Base-by-base conservation (phyloP, 2,797 vertebrate species). In the Poeciliopsis presidionis region DNA sequence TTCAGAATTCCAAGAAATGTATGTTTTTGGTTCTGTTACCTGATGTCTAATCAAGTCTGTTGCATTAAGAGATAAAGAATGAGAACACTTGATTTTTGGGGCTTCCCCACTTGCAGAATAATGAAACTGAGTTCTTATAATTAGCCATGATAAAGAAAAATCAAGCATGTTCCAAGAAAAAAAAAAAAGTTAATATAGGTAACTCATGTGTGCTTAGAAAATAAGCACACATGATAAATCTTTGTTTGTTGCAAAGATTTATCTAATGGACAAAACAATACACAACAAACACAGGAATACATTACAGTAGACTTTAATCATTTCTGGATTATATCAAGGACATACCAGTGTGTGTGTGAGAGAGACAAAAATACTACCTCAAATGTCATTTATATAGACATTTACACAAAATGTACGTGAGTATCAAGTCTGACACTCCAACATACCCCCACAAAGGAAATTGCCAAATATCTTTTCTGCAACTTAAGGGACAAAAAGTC, bases 401-500 rank as follows among this genome's bases (percentile, higher is more conserved):
- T 65, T 13, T 71, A 72, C 49, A 73, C 5, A 46, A 46, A 41
- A 39, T 61, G 14, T 73, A 28, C 25, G 46, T 25, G 18, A 74
- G 74, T n/a, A 71, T 75, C 74, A 84, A 51, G 22, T 22, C 30
- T n/a, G 2, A 82, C 20, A 63, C 20, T n/a, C 8, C 14, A 78
- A 39, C n/a, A 63, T 33, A 53, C 28, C 33, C 13, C 36, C 4
- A 30, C 7, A 81, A 6, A 80, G 63, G 2, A 73, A 74, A 72
- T 0, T 33, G 5, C 18, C 71, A 25, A 41, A 22, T 67, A 71
- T 76, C 5, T 33, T 47, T 39, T 57, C 57, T 72, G 33, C 36
- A 81, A 73, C 55, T 55, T 43, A 88, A 43, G 81, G 51, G 25
- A 74, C 9, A 12, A 18, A 11, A 55, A 7, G 5, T 84, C 13